These are phyloP conservation scores for Hoplias malabaricus DNA, from an alignment of 2,113 vertebrate genomes.

Conservation along the genomic window DNA sequence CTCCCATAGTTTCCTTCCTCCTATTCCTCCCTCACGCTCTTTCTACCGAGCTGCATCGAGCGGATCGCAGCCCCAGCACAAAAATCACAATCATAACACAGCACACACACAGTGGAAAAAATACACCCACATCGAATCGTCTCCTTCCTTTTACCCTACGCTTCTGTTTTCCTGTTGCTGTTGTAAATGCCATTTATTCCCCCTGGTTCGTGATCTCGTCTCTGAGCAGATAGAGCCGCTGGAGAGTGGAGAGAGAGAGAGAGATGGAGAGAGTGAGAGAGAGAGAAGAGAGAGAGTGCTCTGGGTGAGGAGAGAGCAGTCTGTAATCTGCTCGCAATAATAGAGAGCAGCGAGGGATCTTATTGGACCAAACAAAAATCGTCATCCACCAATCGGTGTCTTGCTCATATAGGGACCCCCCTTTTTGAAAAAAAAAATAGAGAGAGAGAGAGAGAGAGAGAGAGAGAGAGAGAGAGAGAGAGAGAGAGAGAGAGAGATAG, in stretches of 20 bases:
- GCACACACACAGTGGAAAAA: neutral
- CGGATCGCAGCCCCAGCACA: constrained; percentile 17
- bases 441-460: constrained; percentile 57
- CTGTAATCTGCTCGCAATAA: constrained; percentile 97
- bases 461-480: constrained; percentile 54
- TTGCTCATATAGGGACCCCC: constrained; percentile 83
- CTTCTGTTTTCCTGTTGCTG: constrained; percentile 16
- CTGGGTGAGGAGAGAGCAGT: constrained; percentile 95
- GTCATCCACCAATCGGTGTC: constrained; percentile 91
- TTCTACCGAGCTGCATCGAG: constrained; percentile 49
- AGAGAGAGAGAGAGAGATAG: constrained; percentile 67
- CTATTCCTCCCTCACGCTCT: constrained; percentile 49
- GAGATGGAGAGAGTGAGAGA: neutral
- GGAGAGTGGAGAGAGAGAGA: constrained; percentile 46
- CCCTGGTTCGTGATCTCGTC: constrained; percentile 67
- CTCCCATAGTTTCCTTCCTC: constrained; percentile 65
- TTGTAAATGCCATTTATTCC: constrained; percentile 54
- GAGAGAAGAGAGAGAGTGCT: constrained; percentile 65
- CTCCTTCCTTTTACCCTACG: constrained; percentile 3
- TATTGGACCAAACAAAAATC: constrained; percentile 90
- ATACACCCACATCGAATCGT: constrained; percentile 10
- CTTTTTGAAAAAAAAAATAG: constrained; percentile 69
- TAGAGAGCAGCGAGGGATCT: constrained; percentile 86
- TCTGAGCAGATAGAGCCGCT: constrained; percentile 77
- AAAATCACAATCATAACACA: neutral